Evolutionary conservation across 2,888 invertebrate genomes (phyloP).

Genomic region (Taphrorychus bicolor): DNA sequence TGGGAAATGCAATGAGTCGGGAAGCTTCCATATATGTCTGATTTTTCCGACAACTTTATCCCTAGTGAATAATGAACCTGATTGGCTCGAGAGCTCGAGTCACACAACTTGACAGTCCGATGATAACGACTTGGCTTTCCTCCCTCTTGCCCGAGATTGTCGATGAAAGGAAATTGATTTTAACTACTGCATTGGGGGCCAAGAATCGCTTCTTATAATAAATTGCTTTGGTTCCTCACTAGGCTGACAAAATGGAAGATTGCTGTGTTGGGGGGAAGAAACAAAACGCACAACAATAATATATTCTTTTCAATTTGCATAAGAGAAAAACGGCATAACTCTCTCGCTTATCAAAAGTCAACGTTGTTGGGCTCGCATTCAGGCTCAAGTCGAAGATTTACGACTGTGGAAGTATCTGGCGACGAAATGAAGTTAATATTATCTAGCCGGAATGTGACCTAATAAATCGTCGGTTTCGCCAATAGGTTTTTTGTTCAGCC

Average conservation of each 20-base stretch:
- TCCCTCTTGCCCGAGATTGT: not conserved
- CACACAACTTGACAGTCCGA: constrained; percentile 10
- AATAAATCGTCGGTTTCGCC: constrained; percentile 30
- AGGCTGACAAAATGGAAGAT: too few species aligned
- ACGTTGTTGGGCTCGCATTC: constrained; percentile 31
- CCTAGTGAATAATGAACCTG: constrained; percentile 32
- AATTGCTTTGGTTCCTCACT: too few species aligned
- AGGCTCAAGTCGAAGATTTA: constrained; percentile 34
- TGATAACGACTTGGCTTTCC: constrained; percentile 20
- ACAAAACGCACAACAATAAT: constrained; percentile 2
- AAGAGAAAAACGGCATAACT: constrained; percentile 35
- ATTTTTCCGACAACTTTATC: constrained; percentile 34
- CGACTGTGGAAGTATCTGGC: constrained; percentile 34
- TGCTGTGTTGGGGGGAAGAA: not conserved
- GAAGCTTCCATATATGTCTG: constrained; percentile 13
- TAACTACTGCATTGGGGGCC: not conserved
- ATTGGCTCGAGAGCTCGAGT: constrained; percentile 23
- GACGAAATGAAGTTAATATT: constrained; percentile 41
- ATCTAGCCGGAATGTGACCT: constrained; percentile 36
- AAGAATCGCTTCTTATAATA: not conserved
- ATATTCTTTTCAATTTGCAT: constrained; percentile 36
- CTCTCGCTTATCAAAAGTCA: constrained; percentile 34
- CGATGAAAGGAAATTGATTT: constrained; percentile 1
- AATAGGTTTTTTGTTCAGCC: constrained; percentile 26
- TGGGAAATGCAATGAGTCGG: constrained; percentile 19